These are phyloP conservation scores for Kryptopterus vitreolus DNA, from an alignment of 2,797 vertebrate genomes.

Conservation along the genomic window DNA sequence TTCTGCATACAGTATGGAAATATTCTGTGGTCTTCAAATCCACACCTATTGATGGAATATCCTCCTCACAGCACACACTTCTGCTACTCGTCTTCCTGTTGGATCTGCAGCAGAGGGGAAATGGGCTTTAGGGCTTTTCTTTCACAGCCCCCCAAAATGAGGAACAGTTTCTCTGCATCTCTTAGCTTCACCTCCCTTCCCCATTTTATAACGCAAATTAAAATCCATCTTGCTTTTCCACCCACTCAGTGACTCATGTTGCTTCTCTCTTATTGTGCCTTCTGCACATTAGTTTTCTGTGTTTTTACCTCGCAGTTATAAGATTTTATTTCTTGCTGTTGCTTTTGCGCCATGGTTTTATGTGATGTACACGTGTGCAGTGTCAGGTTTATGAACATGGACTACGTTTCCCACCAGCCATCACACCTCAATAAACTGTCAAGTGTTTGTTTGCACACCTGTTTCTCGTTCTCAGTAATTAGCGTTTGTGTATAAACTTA, in stretches of 20 bases:
- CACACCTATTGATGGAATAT: not conserved
- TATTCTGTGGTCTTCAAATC: not conserved
- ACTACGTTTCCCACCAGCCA: too few species aligned
- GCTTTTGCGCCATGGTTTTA: not conserved
- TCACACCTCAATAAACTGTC: too few species aligned
- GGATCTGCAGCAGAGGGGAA: not conserved
- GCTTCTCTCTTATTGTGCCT: not conserved
- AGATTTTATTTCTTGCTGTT: not conserved
- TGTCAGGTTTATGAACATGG: too few species aligned
- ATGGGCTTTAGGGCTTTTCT: not conserved
- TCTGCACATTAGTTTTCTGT: not conserved
- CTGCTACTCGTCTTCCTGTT: not conserved
- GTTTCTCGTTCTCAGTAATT: too few species aligned
- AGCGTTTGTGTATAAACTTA: too few species aligned
- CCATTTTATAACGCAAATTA: not conserved
- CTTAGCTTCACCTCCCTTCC: not conserved
- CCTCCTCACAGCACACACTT: not conserved
- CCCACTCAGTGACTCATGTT: conserved; percentile 15
- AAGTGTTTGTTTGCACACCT: too few species aligned
- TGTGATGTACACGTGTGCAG: not conserved
- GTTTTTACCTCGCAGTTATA: not conserved
- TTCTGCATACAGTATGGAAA: not conserved
- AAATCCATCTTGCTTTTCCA: not conserved
- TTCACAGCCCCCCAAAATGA: not conserved
- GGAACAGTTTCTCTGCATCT: not conserved